Conservation (phyloP, 1,140 invertebrate species). For the Idris sp. region DNA sequence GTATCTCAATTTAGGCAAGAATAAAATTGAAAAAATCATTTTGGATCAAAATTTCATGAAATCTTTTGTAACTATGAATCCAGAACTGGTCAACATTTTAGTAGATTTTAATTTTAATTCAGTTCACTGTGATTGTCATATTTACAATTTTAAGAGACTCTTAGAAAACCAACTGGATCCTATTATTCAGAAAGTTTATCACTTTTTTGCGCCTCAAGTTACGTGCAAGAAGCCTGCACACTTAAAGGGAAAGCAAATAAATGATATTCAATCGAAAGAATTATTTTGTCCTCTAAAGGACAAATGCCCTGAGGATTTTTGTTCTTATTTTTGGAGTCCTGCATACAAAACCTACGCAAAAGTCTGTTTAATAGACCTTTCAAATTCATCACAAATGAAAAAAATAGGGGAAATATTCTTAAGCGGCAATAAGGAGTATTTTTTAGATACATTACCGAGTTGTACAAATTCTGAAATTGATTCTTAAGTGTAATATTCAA, state of each 20-base stretch:
- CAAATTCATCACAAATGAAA: constrained; percentile 7
- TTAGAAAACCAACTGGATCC: constrained; percentile 19
- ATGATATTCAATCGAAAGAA: neutral
- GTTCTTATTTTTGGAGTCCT: constrained; percentile 6
- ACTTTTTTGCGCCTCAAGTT: constrained; percentile 4
- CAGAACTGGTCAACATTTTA: neutral
- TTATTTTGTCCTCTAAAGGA: neutral
- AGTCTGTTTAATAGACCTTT: neutral
- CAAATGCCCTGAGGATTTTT: constrained; percentile 12
- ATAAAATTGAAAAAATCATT: too few species aligned
- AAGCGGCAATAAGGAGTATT: too few species aligned
- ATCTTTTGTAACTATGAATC: too few species aligned
- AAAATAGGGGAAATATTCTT: neutral
- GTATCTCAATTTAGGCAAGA: too few species aligned
- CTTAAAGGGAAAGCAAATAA: neutral
- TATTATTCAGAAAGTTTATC: constrained; percentile 10
- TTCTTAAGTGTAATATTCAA: too few species aligned
- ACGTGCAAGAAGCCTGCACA: constrained; percentile 2
- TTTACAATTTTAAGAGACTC: constrained; percentile 18
- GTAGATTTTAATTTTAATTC: constrained; percentile 31
- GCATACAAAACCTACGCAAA: constrained; percentile 1
- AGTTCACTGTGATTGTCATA: constrained; percentile 26
- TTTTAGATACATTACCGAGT: too few species aligned
- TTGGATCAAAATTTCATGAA: too few species aligned
- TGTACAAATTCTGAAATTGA: too few species aligned